A percentile compares a stretch with the other conserved stretches of the same genome.
Evolutionary conservation across 2,797 vertebrate genomes (phyloP).

Genomic region (Pipistrellus kuhlii): DNA sequence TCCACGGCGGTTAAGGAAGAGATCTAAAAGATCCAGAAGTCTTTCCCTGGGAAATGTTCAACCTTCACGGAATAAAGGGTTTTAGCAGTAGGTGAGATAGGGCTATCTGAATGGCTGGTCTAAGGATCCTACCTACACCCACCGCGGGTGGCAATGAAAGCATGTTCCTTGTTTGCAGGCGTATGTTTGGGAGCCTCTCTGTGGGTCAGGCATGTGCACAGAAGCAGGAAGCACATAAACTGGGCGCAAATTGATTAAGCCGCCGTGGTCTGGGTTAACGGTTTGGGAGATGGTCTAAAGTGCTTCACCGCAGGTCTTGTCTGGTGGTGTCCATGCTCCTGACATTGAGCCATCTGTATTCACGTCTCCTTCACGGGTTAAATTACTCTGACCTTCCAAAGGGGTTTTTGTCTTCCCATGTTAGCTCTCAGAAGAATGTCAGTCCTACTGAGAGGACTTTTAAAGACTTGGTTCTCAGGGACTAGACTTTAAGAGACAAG

Average conservation of each 20-base stretch:
- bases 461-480: constrained; percentile 32
- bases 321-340: not conserved
- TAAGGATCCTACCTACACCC: not conserved
- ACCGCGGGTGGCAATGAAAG: rapidly evolving
- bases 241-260: not conserved
- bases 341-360: not conserved
- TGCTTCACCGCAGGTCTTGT: not conserved
- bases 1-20: not conserved
- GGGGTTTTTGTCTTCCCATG: not conserved
- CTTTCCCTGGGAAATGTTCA: not conserved
- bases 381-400: not conserved
- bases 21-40: not conserved
- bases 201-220: not conserved
- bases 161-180: not conserved
- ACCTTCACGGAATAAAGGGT: not conserved
- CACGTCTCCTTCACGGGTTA: constrained; percentile 21
- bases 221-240: not conserved
- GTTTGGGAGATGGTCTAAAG: not conserved
- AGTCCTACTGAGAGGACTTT: not conserved
- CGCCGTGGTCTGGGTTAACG: not conserved
- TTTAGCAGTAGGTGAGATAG: not conserved
- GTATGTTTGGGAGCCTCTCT: not conserved
- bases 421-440: not conserved
- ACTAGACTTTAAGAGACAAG: constrained; percentile 31
- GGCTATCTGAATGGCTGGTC: not conserved